Percentiles rank a stretch among this genome's conserved stretches.
Evolutionary conservation across 2,113 vertebrate genomes (phyloP).

Genomic region (Hippoglossus stenolepis): DNA sequence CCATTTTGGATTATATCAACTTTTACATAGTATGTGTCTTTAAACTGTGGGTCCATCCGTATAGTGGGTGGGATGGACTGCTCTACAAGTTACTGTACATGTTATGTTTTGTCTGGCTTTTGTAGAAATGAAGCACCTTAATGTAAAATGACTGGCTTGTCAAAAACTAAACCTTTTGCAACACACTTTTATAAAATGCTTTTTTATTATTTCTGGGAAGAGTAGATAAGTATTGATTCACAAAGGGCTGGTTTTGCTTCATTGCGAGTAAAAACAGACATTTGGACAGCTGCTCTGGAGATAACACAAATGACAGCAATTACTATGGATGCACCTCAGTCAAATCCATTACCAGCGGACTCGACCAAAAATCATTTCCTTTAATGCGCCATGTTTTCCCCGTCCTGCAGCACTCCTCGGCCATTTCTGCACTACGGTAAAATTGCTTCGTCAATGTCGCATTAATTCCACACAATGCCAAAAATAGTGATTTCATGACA

Average conservation of each 20-base stretch:
- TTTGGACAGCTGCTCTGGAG: slow-evolving; percentile 77
- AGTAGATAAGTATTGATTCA: slow-evolving; percentile 77
- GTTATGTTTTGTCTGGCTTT: slow-evolving; percentile 70
- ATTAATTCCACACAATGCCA: slow-evolving; percentile 55
- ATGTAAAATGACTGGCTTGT: slow-evolving; percentile 80
- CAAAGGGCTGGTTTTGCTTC: slow-evolving; percentile 83
- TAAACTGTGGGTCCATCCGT: slow-evolving; percentile 54
- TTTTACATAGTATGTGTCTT: slow-evolving; percentile 72
- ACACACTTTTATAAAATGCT: slow-evolving; percentile 77
- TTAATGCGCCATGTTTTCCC: slow-evolving; percentile 53
- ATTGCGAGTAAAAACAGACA: slow-evolving; percentile 79
- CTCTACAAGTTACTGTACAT: slow-evolving; percentile 74
- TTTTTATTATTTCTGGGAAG: slow-evolving; percentile 71
- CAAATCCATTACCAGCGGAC: slow-evolving; percentile 66
- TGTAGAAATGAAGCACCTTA: slow-evolving; percentile 82
- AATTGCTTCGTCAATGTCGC: slow-evolving; percentile 47
- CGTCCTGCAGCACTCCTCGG: slow-evolving; percentile 40
- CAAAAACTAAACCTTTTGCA: slow-evolving; percentile 73
- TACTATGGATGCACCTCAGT: slow-evolving; percentile 74
- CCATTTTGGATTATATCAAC: slow-evolving; percentile 64
- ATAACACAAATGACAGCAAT: slow-evolving; percentile 76
- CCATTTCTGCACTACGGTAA: slow-evolving; percentile 56
- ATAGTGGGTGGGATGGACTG: slow-evolving; percentile 54
- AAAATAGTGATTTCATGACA: slow-evolving; percentile 62
- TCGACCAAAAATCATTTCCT: slow-evolving; percentile 48